Evolutionary conservation across 30 jellyfish, hydroid and myxozoan species (phyloP).

Genomic region (Cassiopea xamachana): DNA sequence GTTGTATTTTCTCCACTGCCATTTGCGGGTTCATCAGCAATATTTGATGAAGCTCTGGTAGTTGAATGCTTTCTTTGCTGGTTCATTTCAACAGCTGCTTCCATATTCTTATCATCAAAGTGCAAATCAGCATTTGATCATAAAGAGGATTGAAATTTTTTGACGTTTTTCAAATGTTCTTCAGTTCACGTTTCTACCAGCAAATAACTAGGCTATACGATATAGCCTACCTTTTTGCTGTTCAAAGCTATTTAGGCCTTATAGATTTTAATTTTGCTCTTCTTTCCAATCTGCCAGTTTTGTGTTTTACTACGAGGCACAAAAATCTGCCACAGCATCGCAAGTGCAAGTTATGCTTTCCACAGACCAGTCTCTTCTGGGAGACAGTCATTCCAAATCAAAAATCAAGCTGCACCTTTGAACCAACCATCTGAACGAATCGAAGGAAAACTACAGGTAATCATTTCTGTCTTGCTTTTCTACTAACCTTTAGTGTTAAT

Average conservation of each 20-base stretch:
- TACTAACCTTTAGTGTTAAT: no score
- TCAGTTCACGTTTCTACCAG: no score
- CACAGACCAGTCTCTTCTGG: conserved; percentile 59
- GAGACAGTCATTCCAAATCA: conserved; percentile 32
- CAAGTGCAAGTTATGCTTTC: neutral
- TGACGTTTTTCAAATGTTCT: conserved; percentile 14
- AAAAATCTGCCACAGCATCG: conserved; percentile 3
- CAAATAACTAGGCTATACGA: no score
- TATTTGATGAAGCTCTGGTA: neutral
- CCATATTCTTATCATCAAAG: neutral
- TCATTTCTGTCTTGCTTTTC: no score
- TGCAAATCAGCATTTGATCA: conserved; percentile 23
- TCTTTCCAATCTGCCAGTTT: neutral
- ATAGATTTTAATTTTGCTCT: neutral
- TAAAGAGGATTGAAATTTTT: conserved; percentile 13
- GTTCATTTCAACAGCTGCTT: neutral
- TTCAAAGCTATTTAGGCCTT: neutral
- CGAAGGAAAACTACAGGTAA: conserved; percentile 68
- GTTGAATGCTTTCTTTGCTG: neutral
- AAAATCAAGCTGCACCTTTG: conserved; percentile 35
- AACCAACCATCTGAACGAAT: conserved; percentile 49
- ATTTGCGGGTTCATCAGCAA: neutral
- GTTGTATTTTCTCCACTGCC: neutral
- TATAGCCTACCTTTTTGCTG: no score
- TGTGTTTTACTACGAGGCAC: conserved; percentile 23